Percentiles rank a stretch among this genome's conserved stretches.
These are phyloP conservation scores for Alviniconcha strummeri DNA, from an alignment of 2,888 invertebrate species.

Conservation along the genomic window DNA sequence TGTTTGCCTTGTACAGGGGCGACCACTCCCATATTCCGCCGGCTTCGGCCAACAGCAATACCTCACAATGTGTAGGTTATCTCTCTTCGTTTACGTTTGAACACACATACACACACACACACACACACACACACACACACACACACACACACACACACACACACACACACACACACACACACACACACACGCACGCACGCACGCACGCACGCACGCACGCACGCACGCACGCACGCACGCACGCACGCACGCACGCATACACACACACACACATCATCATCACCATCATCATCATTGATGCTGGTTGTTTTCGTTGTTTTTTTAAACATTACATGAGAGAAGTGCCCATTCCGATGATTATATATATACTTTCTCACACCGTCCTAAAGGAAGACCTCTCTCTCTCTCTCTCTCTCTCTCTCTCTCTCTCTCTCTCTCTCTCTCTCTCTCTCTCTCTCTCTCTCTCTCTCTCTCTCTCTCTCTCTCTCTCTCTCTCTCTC, in stretches of 20 bases:
- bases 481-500: slow-evolving; percentile 1
- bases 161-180: neutral
- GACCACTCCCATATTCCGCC: slow-evolving; percentile 53
- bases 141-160: neutral
- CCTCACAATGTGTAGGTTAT: slow-evolving; percentile 19
- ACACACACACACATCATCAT: slow-evolving; percentile 12
- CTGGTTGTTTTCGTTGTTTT: no score
- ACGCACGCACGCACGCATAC: slow-evolving; percentile 1
- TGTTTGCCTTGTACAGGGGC: slow-evolving; percentile 54
- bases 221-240: slow-evolving; percentile 6
- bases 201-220: slow-evolving; percentile 4
- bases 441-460: neutral
- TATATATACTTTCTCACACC: no score
- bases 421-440: neutral
- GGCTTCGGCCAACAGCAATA: neutral
- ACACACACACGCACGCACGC: neutral
- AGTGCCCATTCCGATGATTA: no score
- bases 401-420: slow-evolving; percentile 19
- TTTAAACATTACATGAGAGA: no score
- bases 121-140: no score
- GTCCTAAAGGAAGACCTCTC: neutral
- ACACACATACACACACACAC: neutral
- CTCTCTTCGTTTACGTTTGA: neutral
- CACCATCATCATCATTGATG: no score
- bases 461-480: neutral